Evolutionary conservation across 2,888 invertebrate species (phyloP).

Genomic region (Nemotelus nigrinus): DNA sequence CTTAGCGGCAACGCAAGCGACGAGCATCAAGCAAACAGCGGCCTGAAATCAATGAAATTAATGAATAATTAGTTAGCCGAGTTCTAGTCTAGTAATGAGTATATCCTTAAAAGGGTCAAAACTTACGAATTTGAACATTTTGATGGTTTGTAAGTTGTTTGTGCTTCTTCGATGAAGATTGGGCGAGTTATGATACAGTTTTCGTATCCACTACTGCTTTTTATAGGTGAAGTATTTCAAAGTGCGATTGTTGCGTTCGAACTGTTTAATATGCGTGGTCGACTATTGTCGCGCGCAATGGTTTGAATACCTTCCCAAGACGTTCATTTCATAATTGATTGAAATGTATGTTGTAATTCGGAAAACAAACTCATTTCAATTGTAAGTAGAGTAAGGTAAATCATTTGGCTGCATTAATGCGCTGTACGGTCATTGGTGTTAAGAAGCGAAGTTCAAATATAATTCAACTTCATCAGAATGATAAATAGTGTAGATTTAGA

Average conservation of each 20-base stretch:
- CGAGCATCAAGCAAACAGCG: conserved; percentile 53
- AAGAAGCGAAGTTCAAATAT: too few relatives aligned
- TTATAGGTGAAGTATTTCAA: conserved; percentile 1
- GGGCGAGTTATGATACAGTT: conserved; percentile 16
- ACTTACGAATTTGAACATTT: conserved; percentile 62
- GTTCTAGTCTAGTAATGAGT: conserved; percentile 48
- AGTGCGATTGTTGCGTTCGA: background rate
- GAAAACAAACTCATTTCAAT: too few relatives aligned
- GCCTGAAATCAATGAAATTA: conserved; percentile 49
- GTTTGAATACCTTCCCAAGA: too few relatives aligned
- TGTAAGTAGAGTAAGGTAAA: too few relatives aligned
- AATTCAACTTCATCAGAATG: too few relatives aligned
- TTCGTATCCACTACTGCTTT: background rate
- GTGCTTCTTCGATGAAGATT: conserved; percentile 28
- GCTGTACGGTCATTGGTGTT: too few relatives aligned
- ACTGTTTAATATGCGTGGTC: background rate
- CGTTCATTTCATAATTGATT: too few relatives aligned
- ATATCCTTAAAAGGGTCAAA: conserved; percentile 41
- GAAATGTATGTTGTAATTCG: too few relatives aligned
- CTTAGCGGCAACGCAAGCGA: conserved; percentile 48
- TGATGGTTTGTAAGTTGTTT: conserved; percentile 30
- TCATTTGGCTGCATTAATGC: too few relatives aligned
- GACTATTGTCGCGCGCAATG: too few relatives aligned
- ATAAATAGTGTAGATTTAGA: too few relatives aligned
- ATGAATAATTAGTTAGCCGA: background rate